These are phyloP conservation scores for Lasioglossum pauxillum DNA, from an alignment of 2,888 invertebrate species.

Conservation along the genomic window DNA sequence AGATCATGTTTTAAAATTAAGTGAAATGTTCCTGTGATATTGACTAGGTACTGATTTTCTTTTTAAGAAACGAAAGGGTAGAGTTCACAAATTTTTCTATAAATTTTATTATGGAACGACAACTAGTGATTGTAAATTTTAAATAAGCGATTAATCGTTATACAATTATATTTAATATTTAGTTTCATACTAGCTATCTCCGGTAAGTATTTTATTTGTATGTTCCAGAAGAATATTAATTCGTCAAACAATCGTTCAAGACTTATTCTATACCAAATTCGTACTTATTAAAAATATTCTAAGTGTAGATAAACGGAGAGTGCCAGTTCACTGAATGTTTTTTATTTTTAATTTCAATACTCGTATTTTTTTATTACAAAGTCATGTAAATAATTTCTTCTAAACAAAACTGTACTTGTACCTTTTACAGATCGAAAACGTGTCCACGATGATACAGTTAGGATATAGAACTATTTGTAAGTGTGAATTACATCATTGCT, in stretches of 20 bases:
- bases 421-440: slow-evolving; percentile 16
- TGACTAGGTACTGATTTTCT: slow-evolving; percentile 49
- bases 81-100: slow-evolving; percentile 30
- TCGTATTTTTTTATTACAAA: slow-evolving; percentile 32
- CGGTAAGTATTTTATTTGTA: not conserved
- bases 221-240: not conserved
- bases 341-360: slow-evolving; percentile 27
- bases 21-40: slow-evolving; percentile 68
- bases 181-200: slow-evolving; percentile 3
- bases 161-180: slow-evolving; percentile 15
- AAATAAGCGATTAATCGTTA: slow-evolving; percentile 28
- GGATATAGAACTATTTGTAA: slow-evolving; percentile 18
- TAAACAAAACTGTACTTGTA: slow-evolving; percentile 20
- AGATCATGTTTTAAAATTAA: slow-evolving; percentile 55
- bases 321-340: slow-evolving; percentile 20
- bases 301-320: slow-evolving; percentile 11
- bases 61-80: slow-evolving; percentile 37
- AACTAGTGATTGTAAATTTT: slow-evolving; percentile 26
- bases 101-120: slow-evolving; percentile 13
- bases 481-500: slow-evolving; percentile 25
- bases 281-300: slow-evolving; percentile 40
- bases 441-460: slow-evolving; percentile 22
- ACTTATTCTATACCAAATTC: slow-evolving; percentile 44
- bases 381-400: slow-evolving; percentile 39
- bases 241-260: slow-evolving; percentile 21